Conservation (phyloP, 2,797 vertebrate species). For the Sebastes iracundus region DNA sequence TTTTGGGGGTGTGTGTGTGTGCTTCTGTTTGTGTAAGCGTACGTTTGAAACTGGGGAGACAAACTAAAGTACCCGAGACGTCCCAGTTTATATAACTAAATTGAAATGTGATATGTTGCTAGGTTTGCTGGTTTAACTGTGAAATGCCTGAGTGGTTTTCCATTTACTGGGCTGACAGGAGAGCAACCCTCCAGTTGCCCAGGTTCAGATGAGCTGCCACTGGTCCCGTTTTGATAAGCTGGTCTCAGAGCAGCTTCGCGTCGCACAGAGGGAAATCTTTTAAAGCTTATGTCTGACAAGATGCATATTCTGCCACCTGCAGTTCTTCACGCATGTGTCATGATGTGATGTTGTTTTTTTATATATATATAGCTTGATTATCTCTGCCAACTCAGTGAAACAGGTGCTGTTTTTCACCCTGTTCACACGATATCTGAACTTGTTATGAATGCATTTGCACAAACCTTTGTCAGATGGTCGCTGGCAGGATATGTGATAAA, state of each 20-base stretch:
- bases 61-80: slow-evolving; percentile 37
- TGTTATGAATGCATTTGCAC: slow-evolving; percentile 39
- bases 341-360: slow-evolving; percentile 7
- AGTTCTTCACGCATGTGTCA: slow-evolving; percentile 11
- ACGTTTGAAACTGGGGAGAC: slow-evolving; percentile 16
- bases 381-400: slow-evolving; percentile 5
- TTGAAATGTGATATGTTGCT: slow-evolving; percentile 59
- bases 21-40: slow-evolving; percentile 15
- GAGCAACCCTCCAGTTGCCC: slow-evolving; percentile 30
- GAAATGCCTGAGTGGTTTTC: slow-evolving; percentile 65
- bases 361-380: slow-evolving; percentile 1
- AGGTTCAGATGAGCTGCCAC: slow-evolving; percentile 51
- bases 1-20: background rate
- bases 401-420: slow-evolving; percentile 18
- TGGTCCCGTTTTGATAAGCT: slow-evolving; percentile 42
- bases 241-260: slow-evolving; percentile 43
- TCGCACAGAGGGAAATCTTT: background rate
- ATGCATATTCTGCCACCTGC: slow-evolving; percentile 25
- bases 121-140: slow-evolving; percentile 58
- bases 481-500: background rate
- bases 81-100: slow-evolving; percentile 66
- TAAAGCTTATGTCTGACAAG: slow-evolving; percentile 37
- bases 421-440: slow-evolving; percentile 7
- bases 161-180: slow-evolving; percentile 57
- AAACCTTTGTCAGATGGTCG: slow-evolving; percentile 3